A percentile compares a stretch with the other conserved stretches of the same genome.
Conservation (phyloP, 2,797 vertebrate species). For the Molossus molossus region DNA sequence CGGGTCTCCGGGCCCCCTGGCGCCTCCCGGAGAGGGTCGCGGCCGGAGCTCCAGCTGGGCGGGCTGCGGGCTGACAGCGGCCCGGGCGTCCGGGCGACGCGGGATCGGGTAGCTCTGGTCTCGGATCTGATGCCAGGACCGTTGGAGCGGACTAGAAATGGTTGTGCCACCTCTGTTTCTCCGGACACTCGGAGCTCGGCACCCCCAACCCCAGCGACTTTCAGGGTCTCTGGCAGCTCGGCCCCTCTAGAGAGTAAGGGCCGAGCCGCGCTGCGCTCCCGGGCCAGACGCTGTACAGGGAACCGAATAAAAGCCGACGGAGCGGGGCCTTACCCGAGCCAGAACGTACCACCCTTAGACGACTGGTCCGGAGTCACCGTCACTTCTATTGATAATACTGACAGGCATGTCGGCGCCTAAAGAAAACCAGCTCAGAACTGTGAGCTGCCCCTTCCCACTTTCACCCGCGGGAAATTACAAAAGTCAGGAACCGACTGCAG, state of each 20-base stretch:
- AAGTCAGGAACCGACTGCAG: not conserved
- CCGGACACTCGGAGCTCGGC: too few relatives aligned
- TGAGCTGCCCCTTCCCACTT: not conserved
- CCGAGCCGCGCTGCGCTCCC: not conserved
- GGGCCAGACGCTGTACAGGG: not conserved
- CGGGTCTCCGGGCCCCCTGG: fast-evolving
- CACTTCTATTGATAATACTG: not conserved
- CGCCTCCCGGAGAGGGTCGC: not conserved
- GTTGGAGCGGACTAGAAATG: not conserved
- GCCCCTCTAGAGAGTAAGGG: not conserved
- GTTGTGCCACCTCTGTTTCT: not conserved
- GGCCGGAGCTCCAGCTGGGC: not conserved
- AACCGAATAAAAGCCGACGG: not conserved
- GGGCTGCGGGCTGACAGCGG: fast-evolving
- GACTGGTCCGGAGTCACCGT: not conserved
- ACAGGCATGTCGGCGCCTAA: not conserved
- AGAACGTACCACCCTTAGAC: not conserved
- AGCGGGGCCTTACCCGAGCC: not conserved
- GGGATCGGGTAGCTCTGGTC: not conserved
- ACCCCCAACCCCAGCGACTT: not conserved
- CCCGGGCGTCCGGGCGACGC: not conserved
- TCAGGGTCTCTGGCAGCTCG: not conserved
- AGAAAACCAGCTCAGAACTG: not conserved
- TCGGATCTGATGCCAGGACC: not conserved
- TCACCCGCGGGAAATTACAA: not conserved